phyloP scores from a whole-genome alignment of 2,797 vertebrate species.

The Columba guinea region DNA sequence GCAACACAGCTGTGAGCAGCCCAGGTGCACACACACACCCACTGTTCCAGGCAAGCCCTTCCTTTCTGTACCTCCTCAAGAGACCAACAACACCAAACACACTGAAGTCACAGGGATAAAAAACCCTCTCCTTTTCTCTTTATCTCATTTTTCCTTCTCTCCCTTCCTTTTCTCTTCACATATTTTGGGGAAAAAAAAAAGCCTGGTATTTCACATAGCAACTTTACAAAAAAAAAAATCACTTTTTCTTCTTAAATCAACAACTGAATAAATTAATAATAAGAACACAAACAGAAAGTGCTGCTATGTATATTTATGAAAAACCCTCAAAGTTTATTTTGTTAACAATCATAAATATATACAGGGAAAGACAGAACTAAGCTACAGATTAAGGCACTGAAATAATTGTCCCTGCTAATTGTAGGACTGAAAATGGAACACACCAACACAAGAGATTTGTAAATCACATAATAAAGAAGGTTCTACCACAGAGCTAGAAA shows the following conservation, averaged over 20 bases:
- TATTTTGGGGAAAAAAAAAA: background rate
- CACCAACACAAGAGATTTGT: background rate
- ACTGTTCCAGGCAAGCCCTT: background rate
- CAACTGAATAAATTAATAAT: background rate
- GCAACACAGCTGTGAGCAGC: background rate
- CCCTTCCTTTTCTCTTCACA: background rate
- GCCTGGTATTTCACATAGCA: background rate
- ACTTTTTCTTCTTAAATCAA: background rate
- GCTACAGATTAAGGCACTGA: background rate
- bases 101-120: background rate
- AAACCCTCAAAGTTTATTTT: background rate
- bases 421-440: background rate
- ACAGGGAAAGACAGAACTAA: background rate
- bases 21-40: accelerated
- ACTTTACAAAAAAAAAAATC: background rate
- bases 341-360: background rate
- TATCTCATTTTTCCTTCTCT: background rate
- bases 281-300: background rate
- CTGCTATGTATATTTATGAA: background rate
- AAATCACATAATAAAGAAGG: background rate
- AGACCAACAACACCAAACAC: background rate
- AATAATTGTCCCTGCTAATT: background rate
- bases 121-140: background rate
- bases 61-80: background rate
- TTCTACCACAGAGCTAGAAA: background rate